Conservation (phyloP, 2,888 invertebrate species). For the Melieria crassipennis region DNA sequence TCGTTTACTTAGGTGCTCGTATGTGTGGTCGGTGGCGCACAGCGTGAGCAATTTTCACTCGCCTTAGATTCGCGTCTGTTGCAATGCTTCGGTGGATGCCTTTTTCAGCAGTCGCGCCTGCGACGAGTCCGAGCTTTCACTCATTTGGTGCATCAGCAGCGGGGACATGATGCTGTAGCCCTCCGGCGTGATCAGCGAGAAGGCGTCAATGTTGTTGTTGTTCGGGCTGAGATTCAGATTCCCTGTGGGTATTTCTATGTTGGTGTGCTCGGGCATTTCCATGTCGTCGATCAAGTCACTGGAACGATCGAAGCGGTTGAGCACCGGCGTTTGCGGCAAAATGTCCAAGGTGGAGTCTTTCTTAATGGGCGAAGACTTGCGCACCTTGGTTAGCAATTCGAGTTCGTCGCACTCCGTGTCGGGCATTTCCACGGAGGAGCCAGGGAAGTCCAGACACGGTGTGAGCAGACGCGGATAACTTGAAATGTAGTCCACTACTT, state of each 20-base stretch:
- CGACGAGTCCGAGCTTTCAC: conserved; percentile 31
- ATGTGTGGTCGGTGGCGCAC: no score
- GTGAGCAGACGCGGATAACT: conserved; percentile 79
- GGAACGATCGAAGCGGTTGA: not conserved
- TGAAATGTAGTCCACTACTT: conserved; percentile 83
- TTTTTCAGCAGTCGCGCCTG: conserved; percentile 30
- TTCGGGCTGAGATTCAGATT: conserved; percentile 14
- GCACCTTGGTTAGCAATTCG: conserved; percentile 52
- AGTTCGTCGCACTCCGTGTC: conserved; percentile 67
- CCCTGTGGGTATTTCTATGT: conserved; percentile 31
- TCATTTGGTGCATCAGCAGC: conserved; percentile 45
- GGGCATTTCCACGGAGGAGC: conserved; percentile 78
- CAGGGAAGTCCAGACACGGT: conserved; percentile 82
- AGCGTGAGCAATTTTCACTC: not conserved
- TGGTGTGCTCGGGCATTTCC: conserved; percentile 22
- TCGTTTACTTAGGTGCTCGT: no score
- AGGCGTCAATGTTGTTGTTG: conserved; percentile 30
- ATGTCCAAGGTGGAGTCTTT: conserved; percentile 44
- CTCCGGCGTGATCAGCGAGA: conserved; percentile 52
- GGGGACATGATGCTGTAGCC: conserved; percentile 60
- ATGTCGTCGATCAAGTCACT: conserved; percentile 29
- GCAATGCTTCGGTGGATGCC: conserved; percentile 22
- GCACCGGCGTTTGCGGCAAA: conserved; percentile 32
- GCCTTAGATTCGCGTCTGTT: conserved; percentile 39
- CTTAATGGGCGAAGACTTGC: conserved; percentile 44